Evolutionary conservation across 2,113 vertebrate species (phyloP).

Genomic region (Scytalopus superciliaris): DNA sequence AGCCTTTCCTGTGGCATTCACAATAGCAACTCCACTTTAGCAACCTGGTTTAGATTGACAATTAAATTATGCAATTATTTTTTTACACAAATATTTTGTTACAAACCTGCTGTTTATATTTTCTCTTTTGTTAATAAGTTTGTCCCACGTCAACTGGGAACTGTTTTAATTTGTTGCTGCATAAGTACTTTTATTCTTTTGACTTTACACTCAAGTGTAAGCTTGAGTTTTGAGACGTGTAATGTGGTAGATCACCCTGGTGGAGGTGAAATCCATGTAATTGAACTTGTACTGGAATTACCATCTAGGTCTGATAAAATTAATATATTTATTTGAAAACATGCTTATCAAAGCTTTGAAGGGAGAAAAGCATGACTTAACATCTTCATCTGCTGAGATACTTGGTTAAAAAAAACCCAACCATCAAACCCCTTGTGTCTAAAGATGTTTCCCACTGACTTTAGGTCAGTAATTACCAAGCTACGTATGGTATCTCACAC

Average conservation of each 20-base stretch:
- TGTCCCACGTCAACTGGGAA: background rate
- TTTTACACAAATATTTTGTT: background rate
- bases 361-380: background rate
- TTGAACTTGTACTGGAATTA: background rate
- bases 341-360: background rate
- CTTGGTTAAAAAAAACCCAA: background rate
- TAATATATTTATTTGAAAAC: background rate
- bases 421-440: accelerated
- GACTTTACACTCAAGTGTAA: background rate
- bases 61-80: background rate
- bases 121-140: background rate
- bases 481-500: background rate
- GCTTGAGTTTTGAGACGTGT: background rate
- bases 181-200: background rate
- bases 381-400: background rate
- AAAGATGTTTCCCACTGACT: background rate
- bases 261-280: background rate
- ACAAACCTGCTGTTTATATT: background rate
- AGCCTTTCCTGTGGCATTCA: background rate
- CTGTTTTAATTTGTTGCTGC: background rate
- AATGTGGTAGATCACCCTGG: background rate
- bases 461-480: background rate
- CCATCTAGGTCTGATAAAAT: background rate
- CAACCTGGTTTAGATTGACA: background rate
- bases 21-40: background rate